phyloP scores from a whole-genome alignment of 2,888 invertebrate species.

The Exocentrus adspersus region DNA sequence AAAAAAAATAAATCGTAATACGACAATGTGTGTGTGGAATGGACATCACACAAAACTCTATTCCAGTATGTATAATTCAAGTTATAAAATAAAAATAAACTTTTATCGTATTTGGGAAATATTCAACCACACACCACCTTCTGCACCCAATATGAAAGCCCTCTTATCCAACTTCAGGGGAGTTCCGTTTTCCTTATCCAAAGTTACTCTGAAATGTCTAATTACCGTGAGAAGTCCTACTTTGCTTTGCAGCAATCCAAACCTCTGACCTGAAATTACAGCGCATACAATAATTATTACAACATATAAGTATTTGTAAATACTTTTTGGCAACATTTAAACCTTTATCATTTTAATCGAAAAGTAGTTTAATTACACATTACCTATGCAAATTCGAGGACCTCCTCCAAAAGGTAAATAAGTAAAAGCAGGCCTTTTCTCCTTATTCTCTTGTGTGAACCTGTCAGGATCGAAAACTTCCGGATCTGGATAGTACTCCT shows the following conservation, averaged over 20 bases:
- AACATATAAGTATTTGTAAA: too few relatives aligned
- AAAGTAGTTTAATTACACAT: background rate
- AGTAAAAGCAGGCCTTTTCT: constrained; percentile 62
- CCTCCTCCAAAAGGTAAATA: constrained; percentile 67
- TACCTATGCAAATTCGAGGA: constrained; percentile 68
- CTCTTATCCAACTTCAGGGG: constrained; percentile 40
- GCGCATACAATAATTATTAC: too few relatives aligned
- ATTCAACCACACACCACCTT: constrained; percentile 36
- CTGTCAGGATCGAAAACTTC: constrained; percentile 71
- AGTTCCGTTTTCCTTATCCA: constrained; percentile 44
- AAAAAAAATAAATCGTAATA: too few relatives aligned
- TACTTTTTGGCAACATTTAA: too few relatives aligned
- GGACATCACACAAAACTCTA: too few relatives aligned
- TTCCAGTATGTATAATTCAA: too few relatives aligned
- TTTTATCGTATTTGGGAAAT: constrained; percentile 21
- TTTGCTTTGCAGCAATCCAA: constrained; percentile 50
- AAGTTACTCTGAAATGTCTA: constrained; percentile 42
- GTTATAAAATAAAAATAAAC: too few relatives aligned
- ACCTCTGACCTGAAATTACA: constrained; percentile 41
- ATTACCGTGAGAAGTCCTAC: constrained; percentile 46
- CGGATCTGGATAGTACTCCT: constrained; percentile 65
- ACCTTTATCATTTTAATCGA: too few relatives aligned
- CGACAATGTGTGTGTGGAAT: too few relatives aligned
- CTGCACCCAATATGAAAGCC: constrained; percentile 25
- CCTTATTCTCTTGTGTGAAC: constrained; percentile 66